phyloP scores from a whole-genome alignment of 2,888 invertebrate species.

The Coenonympha glycerion region DNA sequence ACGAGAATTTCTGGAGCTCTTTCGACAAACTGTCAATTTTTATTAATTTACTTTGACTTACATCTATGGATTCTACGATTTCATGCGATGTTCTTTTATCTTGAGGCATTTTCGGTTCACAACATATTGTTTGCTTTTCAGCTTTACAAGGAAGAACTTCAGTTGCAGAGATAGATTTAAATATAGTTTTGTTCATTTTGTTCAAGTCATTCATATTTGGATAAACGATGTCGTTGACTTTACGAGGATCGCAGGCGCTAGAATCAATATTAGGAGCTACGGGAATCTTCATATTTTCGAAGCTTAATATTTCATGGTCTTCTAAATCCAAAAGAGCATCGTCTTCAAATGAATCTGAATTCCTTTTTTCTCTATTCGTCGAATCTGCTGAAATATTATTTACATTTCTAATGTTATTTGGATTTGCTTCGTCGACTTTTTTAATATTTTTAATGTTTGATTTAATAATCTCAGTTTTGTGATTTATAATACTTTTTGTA shows the following conservation, averaged over 20 bases:
- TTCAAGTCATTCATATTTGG: too few relatives aligned
- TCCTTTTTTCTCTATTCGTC: slow-evolving; percentile 5
- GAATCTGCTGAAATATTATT: neutral
- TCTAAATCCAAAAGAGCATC: slow-evolving; percentile 13
- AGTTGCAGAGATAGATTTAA: neutral
- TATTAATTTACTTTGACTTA: neutral
- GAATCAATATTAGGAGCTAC: slow-evolving; percentile 6
- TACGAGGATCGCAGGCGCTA: too few relatives aligned
- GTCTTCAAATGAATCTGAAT: slow-evolving; percentile 14
- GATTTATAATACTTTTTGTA: too few relatives aligned
- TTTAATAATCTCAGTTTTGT: too few relatives aligned
- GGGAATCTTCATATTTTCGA: slow-evolving; percentile 30
- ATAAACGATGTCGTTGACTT: too few relatives aligned
- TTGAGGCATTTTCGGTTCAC: too few relatives aligned
- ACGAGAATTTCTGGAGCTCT: neutral
- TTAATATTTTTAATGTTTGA: too few relatives aligned
- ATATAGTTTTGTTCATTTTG: neutral
- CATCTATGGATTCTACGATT: neutral
- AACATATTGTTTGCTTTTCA: neutral
- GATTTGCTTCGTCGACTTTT: too few relatives aligned
- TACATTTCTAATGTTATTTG: neutral
- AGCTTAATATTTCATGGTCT: slow-evolving; percentile 22
- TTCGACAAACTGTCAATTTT: neutral
- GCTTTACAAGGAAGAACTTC: neutral
- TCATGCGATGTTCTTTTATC: neutral